Evolutionary conservation across 2,888 invertebrate genomes (phyloP), one percentile per base, ranked within the genome.

Genomic region (Molorchus minor): DNA sequence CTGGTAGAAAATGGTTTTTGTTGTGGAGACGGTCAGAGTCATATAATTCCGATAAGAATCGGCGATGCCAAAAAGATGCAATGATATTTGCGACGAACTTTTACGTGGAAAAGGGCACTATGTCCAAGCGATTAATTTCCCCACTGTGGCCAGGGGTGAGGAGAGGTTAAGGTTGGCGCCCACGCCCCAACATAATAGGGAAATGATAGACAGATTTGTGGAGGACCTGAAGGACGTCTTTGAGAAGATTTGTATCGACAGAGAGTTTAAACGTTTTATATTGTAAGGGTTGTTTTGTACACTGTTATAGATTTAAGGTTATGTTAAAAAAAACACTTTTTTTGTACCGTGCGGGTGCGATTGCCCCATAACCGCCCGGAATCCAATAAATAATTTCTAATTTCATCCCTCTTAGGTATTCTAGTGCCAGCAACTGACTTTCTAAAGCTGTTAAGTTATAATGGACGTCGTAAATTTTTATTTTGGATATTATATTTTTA

Each of bases 81-180:
- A 87, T 3, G 85, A 88, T 71, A 87, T 97, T 60, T 95, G 95
- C 0, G 94, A 96, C 77, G 84, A 90, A 38, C 84, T 98, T 38
- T 84, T 98, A 81, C 86, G 86, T 72, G 85, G 92, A 61, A 89
- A 88, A 75, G 93, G 94, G 0, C 96, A 98, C 77, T 98, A 98
- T 75, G 92, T 97, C 19, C 97, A 98, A 82, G 93, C 97, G 13
- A 98, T 98, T 72, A 98, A 98, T 82, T 95, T 96, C 81, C 98
- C 98, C 4, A 98, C 97, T 0, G 97, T 98, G 2, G 90, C 94
- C 0, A 87, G 92, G 65, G 98, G 98, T 0, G 87, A 93, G 77
- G 98, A 98, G 79, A 91, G 96, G 71, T 84, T 98, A 59, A 85
- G 98, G 53, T 85, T 98, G 73, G 97, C 97, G 0, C 96, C 97